These are phyloP conservation scores for Enteromius paludinosus DNA, from an alignment of 2,797 vertebrate species.

Conservation along the genomic window DNA sequence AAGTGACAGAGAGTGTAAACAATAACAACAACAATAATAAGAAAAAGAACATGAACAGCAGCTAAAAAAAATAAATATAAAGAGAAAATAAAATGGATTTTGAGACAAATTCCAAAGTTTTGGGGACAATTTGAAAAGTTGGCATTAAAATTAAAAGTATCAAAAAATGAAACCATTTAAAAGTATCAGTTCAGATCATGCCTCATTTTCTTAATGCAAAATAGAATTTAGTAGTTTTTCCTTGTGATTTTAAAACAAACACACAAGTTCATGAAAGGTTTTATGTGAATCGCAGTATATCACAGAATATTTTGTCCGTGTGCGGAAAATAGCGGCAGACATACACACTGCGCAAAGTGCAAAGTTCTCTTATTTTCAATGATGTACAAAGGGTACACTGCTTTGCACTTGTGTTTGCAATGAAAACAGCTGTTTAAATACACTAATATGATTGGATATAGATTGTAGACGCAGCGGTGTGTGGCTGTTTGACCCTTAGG, in stretches of 20 bases:
- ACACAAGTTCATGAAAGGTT: background rate
- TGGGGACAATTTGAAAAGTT: background rate
- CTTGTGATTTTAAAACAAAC: background rate
- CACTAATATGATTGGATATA: background rate
- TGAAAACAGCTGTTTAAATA: background rate
- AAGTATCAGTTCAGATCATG: background rate
- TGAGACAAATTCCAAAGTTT: background rate
- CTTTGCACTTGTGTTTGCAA: background rate
- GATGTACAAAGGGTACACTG: background rate
- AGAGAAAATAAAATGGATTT: background rate
- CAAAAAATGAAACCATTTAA: no score
- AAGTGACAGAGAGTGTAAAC: background rate
- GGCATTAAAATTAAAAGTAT: background rate
- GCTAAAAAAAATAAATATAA: background rate
- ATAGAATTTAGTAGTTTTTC: background rate
- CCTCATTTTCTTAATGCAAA: background rate
- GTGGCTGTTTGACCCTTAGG: slow-evolving; percentile 17
- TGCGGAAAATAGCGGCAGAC: background rate
- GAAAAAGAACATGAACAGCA: background rate
- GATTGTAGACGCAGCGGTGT: background rate
- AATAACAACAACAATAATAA: no score
- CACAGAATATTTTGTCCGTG: background rate
- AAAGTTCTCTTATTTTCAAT: background rate
- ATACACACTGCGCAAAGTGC: background rate
- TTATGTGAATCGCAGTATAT: background rate